Conservation (phyloP, 2,888 invertebrate species). For the Raillietiella orientalis region DNA sequence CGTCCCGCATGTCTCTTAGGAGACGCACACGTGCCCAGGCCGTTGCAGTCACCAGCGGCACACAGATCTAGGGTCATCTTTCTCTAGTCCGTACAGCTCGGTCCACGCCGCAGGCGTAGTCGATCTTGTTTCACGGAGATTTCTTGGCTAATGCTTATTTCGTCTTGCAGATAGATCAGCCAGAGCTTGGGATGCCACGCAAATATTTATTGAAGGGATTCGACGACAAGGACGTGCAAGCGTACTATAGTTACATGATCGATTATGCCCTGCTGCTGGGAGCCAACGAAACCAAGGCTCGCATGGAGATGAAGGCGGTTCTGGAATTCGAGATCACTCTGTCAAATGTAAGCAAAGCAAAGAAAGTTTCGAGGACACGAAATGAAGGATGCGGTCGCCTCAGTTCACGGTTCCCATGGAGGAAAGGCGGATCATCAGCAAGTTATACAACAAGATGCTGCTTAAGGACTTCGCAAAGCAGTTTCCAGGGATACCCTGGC, state of each 20-base stretch:
- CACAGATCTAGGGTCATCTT: too few relatives aligned
- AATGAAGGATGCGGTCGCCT: too few relatives aligned
- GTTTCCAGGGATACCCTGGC: slow-evolving; percentile 37
- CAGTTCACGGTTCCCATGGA: slow-evolving; percentile 59
- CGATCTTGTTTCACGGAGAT: slow-evolving; percentile 2
- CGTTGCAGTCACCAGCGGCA: too few relatives aligned
- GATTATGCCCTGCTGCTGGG: slow-evolving; percentile 57
- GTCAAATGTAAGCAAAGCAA: slow-evolving; percentile 76
- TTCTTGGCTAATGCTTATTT: slow-evolving; percentile 1
- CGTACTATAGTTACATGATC: slow-evolving; percentile 20
- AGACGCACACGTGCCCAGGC: too few relatives aligned
- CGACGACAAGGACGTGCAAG: slow-evolving; percentile 47
- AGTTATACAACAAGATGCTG: slow-evolving; percentile 69
- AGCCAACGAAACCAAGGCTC: slow-evolving; percentile 30
- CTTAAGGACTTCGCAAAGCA: slow-evolving; percentile 24
- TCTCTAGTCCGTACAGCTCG: too few relatives aligned
- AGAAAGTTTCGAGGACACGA: too few relatives aligned
- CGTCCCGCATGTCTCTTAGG: too few relatives aligned
- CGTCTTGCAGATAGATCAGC: slow-evolving; percentile 40
- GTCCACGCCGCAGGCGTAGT: too few relatives aligned
- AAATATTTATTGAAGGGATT: slow-evolving; percentile 55
- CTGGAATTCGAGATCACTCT: slow-evolving; percentile 59
- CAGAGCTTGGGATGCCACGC: slow-evolving; percentile 43
- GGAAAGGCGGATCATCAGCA: slow-evolving; percentile 59
- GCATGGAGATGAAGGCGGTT: slow-evolving; percentile 36